These are phyloP conservation scores for Neostethus bicornis DNA, from an alignment of 2,797 vertebrate species.

Conservation along the genomic window DNA sequence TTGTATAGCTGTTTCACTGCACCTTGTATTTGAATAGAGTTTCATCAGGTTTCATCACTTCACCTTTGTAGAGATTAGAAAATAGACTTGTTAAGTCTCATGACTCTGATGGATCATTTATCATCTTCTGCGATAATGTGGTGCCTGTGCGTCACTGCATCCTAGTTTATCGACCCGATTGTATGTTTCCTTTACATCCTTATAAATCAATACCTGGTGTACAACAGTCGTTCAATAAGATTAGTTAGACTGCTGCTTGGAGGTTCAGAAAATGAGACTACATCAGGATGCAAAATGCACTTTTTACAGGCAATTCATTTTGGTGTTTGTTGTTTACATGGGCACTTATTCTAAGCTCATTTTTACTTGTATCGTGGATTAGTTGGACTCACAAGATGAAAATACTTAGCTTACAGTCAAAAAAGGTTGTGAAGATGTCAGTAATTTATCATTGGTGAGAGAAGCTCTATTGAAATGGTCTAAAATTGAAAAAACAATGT, in stretches of 20 bases:
- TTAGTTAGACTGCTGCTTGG: constrained; percentile 23
- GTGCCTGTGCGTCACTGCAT: constrained; percentile 11
- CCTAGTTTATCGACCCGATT: constrained; percentile 32
- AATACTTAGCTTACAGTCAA: neutral
- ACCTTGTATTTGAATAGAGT: constrained; percentile 17
- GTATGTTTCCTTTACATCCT: constrained; percentile 30
- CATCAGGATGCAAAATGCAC: neutral
- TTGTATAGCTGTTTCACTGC: constrained; percentile 19
- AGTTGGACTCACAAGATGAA: too few relatives aligned
- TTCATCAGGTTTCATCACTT: constrained; percentile 13
- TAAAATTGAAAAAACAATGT: too few relatives aligned
- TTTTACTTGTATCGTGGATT: neutral
- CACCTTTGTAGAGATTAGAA: constrained; percentile 18
- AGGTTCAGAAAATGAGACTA: constrained; percentile 1
- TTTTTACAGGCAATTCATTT: neutral
- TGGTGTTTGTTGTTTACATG: neutral
- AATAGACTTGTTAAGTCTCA: constrained; percentile 1
- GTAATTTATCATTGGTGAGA: neutral
- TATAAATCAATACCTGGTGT: constrained; percentile 37
- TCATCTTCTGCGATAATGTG: constrained; percentile 19
- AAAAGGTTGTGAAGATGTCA: neutral
- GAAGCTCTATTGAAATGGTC: neutral
- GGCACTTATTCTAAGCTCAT: neutral
- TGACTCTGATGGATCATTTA: neutral
- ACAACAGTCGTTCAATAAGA: constrained; percentile 7